These are phyloP conservation scores for Menidia menidia DNA, from an alignment of 2,797 vertebrate genomes.

Conservation along the genomic window DNA sequence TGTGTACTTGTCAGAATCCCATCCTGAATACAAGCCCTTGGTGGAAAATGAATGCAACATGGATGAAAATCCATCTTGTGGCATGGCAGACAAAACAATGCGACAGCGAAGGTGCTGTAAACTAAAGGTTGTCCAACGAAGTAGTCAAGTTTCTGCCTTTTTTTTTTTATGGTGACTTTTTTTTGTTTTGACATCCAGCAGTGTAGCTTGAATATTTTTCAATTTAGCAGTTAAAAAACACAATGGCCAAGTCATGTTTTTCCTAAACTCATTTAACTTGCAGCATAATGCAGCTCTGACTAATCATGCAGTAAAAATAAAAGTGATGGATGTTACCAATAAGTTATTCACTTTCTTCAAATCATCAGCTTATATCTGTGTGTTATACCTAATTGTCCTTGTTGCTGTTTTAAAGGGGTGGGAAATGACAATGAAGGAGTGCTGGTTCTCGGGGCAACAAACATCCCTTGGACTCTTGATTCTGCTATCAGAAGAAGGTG, in stretches of 20 bases:
- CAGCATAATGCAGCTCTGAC: not conserved
- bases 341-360: not conserved
- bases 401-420: slow-evolving; percentile 84
- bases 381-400: not conserved
- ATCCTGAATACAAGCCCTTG: no score
- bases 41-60: no score
- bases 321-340: not conserved
- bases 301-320: not conserved
- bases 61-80: no score
- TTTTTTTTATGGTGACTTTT: no score
- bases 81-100: no score
- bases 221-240: not conserved
- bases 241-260: no score
- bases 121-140: no score
- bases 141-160: no score
- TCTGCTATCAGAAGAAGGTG: slow-evolving; percentile 98
- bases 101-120: no score
- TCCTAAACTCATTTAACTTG: no score
- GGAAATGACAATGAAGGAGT: slow-evolving; percentile 97
- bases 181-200: no score
- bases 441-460: slow-evolving; percentile 98
- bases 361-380: not conserved
- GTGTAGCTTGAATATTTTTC: not conserved
- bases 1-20: no score
- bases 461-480: slow-evolving; percentile 98